A percentile compares a stretch with the other conserved stretches of the same genome.
These are phyloP conservation scores for Agrotis exclamationis DNA, from an alignment of 2,888 invertebrate species.

Conservation along the genomic window DNA sequence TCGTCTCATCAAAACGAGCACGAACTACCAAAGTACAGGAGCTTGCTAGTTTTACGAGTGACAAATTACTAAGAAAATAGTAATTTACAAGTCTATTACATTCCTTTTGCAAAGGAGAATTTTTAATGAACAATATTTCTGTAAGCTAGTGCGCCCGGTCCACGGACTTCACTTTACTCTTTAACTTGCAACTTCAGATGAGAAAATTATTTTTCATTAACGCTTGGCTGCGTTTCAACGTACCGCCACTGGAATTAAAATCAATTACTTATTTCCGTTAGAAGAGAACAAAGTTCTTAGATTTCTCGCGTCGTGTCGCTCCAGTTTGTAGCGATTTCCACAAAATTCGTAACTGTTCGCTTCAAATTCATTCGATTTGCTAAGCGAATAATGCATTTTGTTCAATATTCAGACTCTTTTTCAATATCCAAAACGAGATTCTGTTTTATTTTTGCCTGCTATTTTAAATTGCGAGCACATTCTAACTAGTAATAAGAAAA, in stretches of 20 bases:
- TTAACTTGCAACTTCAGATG: slow-evolving; percentile 81
- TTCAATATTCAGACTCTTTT: slow-evolving; percentile 28
- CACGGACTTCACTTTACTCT: slow-evolving; percentile 70
- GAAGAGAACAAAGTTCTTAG: slow-evolving; percentile 81
- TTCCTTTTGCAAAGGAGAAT: slow-evolving; percentile 67
- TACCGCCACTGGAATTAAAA: slow-evolving; percentile 85
- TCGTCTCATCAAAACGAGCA: slow-evolving; percentile 27
- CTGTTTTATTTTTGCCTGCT: not conserved
- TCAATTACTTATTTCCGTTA: slow-evolving; percentile 83
- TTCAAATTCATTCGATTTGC: slow-evolving; percentile 63
- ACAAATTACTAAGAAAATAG: slow-evolving; percentile 56
- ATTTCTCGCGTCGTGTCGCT: slow-evolving; percentile 69
- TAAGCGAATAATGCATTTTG: slow-evolving; percentile 50
- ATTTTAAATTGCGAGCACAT: slow-evolving; percentile 1
- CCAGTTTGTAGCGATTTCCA: slow-evolving; percentile 74
- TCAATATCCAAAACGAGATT: slow-evolving; percentile 12
- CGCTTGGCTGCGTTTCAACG: slow-evolving; percentile 81
- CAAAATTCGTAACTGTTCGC: slow-evolving; percentile 65
- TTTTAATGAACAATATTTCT: slow-evolving; percentile 80
- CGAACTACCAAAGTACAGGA: slow-evolving; percentile 36
- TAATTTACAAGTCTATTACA: slow-evolving; percentile 66
- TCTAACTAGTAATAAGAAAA: not conserved
- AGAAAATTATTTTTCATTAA: slow-evolving; percentile 88
- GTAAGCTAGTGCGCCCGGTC: slow-evolving; percentile 62
- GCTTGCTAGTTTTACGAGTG: slow-evolving; percentile 44